Evolutionary conservation across 2,113 vertebrate genomes (phyloP).

Genomic region (Gopherus flavomarginatus): DNA sequence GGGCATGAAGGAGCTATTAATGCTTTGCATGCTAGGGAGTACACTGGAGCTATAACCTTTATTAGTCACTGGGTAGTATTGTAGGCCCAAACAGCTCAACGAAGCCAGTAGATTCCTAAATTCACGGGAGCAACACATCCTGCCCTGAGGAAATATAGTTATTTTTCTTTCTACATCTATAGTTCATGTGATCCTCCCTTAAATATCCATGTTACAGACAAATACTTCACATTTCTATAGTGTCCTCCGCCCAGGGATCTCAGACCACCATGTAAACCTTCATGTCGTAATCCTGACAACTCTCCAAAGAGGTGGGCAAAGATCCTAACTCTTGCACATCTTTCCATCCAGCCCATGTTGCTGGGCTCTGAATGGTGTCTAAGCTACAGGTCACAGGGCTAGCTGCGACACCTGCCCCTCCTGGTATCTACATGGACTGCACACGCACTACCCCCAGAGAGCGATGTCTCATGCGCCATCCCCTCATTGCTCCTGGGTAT

Average conservation of each 20-base stretch:
- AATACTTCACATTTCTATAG: neutral
- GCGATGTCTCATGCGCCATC: neutral
- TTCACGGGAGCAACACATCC: constrained; percentile 41
- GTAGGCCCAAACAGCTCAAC: neutral
- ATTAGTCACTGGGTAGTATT: neutral
- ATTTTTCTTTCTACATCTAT: constrained; percentile 51
- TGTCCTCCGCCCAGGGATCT: neutral
- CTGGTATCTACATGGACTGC: neutral
- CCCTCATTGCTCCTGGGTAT: neutral
- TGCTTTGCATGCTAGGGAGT: neutral
- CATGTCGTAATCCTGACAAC: neutral
- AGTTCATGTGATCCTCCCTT: constrained; percentile 21
- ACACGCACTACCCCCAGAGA: neutral
- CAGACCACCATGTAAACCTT: neutral
- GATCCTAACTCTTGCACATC: neutral
- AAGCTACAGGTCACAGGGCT: neutral
- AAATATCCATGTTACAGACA: neutral
- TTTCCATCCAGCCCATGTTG: neutral
- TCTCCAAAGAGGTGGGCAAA: neutral
- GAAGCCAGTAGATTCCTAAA: constrained; percentile 38
- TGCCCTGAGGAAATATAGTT: constrained; percentile 38
- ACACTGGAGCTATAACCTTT: neutral
- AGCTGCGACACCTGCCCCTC: neutral
- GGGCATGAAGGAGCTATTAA: neutral
- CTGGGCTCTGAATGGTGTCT: neutral